Evolutionary conservation across 2,888 invertebrate genomes (phyloP).

Genomic region (Epinotia demarniana): DNA sequence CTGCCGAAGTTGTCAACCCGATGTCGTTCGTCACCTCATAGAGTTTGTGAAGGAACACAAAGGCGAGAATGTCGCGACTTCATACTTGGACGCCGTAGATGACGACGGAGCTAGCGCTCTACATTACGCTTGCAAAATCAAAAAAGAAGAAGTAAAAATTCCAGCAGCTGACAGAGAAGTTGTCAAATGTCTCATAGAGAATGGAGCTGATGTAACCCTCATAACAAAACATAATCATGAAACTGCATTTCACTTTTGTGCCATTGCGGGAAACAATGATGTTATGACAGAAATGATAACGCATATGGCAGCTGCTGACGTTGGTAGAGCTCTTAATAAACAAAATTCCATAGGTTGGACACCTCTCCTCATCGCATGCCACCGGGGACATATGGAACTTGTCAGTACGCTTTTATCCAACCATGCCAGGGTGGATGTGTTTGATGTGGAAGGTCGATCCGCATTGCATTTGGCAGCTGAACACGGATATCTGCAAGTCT

Average conservation of each 20-base stretch:
- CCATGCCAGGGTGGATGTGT: conserved; percentile 99
- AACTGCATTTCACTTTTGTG: conserved; percentile 98
- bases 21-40: conserved; percentile 94
- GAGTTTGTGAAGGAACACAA: conserved; percentile 91
- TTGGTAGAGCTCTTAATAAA: conserved; percentile 97
- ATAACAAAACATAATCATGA: conserved; percentile 95
- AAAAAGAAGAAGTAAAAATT: conserved; percentile 90
- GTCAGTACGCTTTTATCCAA: conserved; percentile 95
- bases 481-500: conserved; percentile 95
- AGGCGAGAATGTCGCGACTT: conserved; percentile 91
- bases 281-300: conserved; percentile 97
- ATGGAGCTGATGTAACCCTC: conserved; percentile 94
- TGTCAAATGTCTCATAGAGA: conserved; percentile 94
- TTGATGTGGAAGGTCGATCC: conserved; percentile 97
- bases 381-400: conserved; percentile 97
- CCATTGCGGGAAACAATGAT: conserved; percentile 97
- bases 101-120: conserved; percentile 97
- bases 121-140: conserved; percentile 97
- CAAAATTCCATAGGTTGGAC: conserved; percentile 99
- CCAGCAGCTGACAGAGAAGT: conserved; percentile 93
- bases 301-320: conserved; percentile 94
- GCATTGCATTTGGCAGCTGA: conserved; percentile 98
- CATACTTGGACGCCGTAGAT: conserved; percentile 94
- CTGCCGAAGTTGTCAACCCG: conserved; percentile 92
- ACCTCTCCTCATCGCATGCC: conserved; percentile 97